These are phyloP conservation scores for Boloria euphrosyne DNA, from an alignment of 2,888 invertebrate genomes.

Conservation along the genomic window DNA sequence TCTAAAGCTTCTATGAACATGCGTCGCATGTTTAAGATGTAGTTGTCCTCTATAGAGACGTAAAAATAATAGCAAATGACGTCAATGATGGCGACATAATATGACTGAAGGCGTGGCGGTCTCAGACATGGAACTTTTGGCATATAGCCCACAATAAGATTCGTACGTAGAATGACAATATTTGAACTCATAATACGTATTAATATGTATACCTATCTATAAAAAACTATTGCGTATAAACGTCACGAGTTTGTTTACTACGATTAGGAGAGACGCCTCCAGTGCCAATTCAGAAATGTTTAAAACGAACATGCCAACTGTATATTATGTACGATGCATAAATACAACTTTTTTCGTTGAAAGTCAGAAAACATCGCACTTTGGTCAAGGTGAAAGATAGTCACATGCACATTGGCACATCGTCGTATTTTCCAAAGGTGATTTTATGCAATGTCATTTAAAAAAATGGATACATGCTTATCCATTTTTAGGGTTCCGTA, in stretches of 20 bases:
- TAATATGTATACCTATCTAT: not conserved
- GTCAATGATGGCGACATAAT: conserved; percentile 34
- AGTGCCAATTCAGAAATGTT: conserved; percentile 9
- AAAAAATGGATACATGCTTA: no score
- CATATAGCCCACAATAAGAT: conserved; percentile 32
- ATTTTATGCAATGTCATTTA: no score
- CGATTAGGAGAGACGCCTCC: conserved; percentile 3
- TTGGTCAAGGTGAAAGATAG: conserved; percentile 14
- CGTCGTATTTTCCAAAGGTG: no score
- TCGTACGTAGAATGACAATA: conserved; percentile 16
- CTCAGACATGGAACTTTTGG: conserved; percentile 30
- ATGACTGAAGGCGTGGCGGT: conserved; percentile 33
- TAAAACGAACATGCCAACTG: conserved; percentile 2
- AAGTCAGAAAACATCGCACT: conserved; percentile 12
- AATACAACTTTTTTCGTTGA: not conserved
- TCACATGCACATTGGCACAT: not conserved
- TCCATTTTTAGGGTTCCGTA: no score
- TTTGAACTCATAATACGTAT: conserved; percentile 8
- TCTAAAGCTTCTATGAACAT: no score
- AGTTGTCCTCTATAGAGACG: conserved; percentile 21
- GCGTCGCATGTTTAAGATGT: conserved; percentile 18
- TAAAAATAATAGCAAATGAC: conserved; percentile 37
- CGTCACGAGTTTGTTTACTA: not conserved
- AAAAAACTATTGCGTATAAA: no score
- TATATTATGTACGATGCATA: not conserved